Evolutionary conservation across 2,113 vertebrate genomes (phyloP), one percentile per base, ranked within the genome.

Genomic region (Lampris megalopsis): DNA sequence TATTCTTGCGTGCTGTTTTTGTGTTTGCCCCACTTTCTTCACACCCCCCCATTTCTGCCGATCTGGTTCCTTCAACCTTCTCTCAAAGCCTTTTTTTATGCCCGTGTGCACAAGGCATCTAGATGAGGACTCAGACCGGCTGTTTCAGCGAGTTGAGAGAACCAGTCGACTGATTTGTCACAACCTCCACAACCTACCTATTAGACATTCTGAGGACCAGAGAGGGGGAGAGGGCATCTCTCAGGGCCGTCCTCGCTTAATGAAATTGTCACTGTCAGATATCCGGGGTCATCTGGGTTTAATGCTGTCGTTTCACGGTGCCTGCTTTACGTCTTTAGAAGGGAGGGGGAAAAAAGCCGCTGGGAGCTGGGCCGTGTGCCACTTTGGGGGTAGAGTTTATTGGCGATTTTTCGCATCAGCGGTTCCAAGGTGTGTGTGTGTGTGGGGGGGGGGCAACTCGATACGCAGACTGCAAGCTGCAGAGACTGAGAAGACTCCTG

Each of bases 341-440:
- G 42, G 59, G 83, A 56, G 42, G 13, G 37, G 13, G 10, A 38
- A 41, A 47, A 10, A 64, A 52, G 76, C 13, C 42, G 47, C 50
- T 37, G 9, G 6, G n/a, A 70, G 53, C 73, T 36, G 54, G 5
- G 6, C 72, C 73, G 59, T 52, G 6, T 40, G 68, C 52, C 65
- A 61, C 57, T 73, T 65, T 82, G 59, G 9, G 60, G 63, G 6
- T 2, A 24, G 49, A 38, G 38, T 63, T 73, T 85, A 85, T 81
- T 82, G 78, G 68, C 56, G 65, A 85, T 90, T 86, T 88, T 62
- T 85, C 83, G 80, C 85, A 69, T 80, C 79, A 84, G 72, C 75
- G 83, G 67, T 88, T 90, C 91, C 87, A 86, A 86, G 80, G 81
- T 84, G 24, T 24, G 24, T 24, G 24, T 24, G 24, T 24, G 47